Evolutionary conservation across 2,888 invertebrate genomes (phyloP).

Genomic region (Teleiodes luculella): DNA sequence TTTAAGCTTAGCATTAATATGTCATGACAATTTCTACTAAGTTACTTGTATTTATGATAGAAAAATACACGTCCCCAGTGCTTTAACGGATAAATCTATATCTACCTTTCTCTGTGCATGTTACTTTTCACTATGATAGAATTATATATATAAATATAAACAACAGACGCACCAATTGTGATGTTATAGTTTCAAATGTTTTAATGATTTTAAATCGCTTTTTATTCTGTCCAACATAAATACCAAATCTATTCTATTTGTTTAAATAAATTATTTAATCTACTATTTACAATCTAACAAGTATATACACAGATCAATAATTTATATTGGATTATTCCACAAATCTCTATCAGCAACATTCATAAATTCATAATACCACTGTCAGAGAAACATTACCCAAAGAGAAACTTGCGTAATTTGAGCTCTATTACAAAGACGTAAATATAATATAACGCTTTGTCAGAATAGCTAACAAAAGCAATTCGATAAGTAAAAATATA

Average conservation of each 20-base stretch:
- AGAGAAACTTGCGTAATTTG: too few species aligned
- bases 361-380: too few species aligned
- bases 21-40: constrained; percentile 51
- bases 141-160: constrained; percentile 17
- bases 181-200: constrained; percentile 6
- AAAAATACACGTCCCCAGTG: constrained; percentile 78
- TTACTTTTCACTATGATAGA: constrained; percentile 16
- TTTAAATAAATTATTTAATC: constrained; percentile 57
- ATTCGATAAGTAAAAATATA: too few species aligned
- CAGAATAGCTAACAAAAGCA: too few species aligned
- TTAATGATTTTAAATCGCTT: constrained; percentile 17
- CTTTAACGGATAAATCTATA: constrained; percentile 57
- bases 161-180: constrained; percentile 16
- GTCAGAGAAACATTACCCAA: too few species aligned
- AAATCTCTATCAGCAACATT: not conserved
- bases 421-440: too few species aligned
- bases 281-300: constrained; percentile 72
- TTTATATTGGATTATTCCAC: constrained; percentile 32
- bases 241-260: constrained; percentile 36
- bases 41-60: constrained; percentile 54
- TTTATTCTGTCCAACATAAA: constrained; percentile 39
- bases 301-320: constrained; percentile 75
- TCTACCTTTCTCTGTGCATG: constrained; percentile 49
- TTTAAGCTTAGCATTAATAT: constrained; percentile 12
- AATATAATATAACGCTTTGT: too few species aligned